These are phyloP conservation scores for Aplysina aerophoba DNA, from an alignment of 37 sponge, comb jelly and placozoan genomes.

Conservation along the genomic window DNA sequence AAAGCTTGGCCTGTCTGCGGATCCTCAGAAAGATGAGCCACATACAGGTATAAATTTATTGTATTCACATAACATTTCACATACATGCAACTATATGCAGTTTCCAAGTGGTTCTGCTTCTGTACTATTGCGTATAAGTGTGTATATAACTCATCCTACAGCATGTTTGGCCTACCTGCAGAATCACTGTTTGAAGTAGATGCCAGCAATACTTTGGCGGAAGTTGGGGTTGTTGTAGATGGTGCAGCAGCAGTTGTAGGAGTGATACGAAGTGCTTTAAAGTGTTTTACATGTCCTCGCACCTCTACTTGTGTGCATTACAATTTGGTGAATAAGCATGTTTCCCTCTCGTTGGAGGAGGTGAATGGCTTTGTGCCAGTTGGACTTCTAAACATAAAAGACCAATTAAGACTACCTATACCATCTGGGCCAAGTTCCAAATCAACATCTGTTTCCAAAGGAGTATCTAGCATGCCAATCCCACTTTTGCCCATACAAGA, in stretches of 20 bases:
- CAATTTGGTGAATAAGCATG: background rate
- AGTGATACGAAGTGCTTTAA: slow-evolving; percentile 6
- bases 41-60: too few species aligned
- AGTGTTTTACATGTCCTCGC: slow-evolving; percentile 8
- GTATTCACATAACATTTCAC: too few species aligned
- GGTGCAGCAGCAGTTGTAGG: background rate
- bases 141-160: too few species aligned
- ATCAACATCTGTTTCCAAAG: background rate
- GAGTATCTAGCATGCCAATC: background rate
- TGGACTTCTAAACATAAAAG: background rate
- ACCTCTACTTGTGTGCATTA: background rate
- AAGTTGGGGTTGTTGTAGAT: slow-evolving; percentile 8
- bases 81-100: too few species aligned
- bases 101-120: too few species aligned
- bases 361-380: background rate
- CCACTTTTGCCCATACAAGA: background rate
- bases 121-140: too few species aligned
- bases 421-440: background rate
- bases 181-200: too few species aligned
- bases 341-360: background rate
- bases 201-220: background rate
- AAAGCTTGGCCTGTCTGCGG: background rate
- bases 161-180: too few species aligned
- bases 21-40: too few species aligned
- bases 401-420: background rate